These are phyloP conservation scores for Sigmodon hispidus DNA, from an alignment of 2,113 vertebrate genomes.

Conservation along the genomic window DNA sequence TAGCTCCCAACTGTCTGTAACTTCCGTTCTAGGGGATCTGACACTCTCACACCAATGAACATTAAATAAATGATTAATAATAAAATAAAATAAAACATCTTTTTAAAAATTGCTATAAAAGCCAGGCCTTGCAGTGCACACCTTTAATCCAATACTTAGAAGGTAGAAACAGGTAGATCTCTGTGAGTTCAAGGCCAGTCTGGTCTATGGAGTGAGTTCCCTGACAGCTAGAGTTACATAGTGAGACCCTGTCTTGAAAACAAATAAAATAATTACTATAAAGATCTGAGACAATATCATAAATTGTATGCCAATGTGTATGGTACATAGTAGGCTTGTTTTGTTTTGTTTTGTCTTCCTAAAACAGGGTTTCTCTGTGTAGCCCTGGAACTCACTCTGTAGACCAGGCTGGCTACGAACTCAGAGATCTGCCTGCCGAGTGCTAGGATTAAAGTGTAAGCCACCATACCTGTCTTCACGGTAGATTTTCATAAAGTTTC, in stretches of 20 bases:
- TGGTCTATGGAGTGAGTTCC: background rate
- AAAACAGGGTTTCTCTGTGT: background rate
- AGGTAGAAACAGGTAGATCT: background rate
- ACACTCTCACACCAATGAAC: too few relatives aligned
- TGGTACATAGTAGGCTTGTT: background rate
- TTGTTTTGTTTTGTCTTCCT: background rate
- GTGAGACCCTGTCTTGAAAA: background rate
- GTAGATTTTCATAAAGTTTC: conserved; percentile 9
- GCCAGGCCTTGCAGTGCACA: background rate
- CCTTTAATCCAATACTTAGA: too few relatives aligned
- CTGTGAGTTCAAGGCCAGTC: background rate
- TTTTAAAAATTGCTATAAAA: background rate
- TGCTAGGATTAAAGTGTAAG: background rate
- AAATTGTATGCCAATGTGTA: background rate
- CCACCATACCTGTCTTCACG: background rate
- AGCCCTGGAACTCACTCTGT: background rate
- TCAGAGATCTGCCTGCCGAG: background rate
- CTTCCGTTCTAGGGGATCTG: too few relatives aligned
- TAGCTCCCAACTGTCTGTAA: too few relatives aligned
- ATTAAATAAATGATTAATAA: too few relatives aligned
- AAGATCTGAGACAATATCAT: conserved; percentile 35
- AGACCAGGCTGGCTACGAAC: background rate
- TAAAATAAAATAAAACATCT: too few relatives aligned
- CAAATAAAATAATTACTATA: background rate
- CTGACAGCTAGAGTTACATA: background rate